A percentile compares a stretch with the other conserved stretches of the same genome.
Evolutionary conservation across 2,797 vertebrate species (phyloP).

Genomic region (Cheirogaleus major): DNA sequence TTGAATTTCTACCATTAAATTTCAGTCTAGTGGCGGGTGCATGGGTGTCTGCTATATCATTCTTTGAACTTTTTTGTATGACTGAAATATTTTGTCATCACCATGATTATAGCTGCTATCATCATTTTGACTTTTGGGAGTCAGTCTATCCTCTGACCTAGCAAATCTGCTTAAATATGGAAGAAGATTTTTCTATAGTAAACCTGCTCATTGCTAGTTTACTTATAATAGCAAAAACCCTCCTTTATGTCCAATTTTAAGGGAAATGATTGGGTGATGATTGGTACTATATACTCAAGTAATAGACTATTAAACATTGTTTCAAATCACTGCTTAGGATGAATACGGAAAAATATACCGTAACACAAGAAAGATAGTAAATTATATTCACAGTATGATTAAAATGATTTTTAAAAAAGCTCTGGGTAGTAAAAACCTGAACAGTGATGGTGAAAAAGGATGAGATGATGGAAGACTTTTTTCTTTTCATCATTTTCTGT

Average conservation of each 20-base stretch:
- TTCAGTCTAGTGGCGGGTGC: background rate
- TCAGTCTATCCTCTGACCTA: background rate
- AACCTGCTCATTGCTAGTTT: background rate
- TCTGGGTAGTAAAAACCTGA: background rate
- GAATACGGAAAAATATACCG: background rate
- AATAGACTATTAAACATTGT: background rate
- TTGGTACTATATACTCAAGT: background rate
- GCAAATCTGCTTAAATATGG: background rate
- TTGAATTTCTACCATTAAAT: background rate
- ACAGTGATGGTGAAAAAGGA: background rate
- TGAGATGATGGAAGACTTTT: background rate
- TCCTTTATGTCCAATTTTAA: background rate
- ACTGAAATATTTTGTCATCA: background rate
- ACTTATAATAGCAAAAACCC: background rate
- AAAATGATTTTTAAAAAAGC: background rate
- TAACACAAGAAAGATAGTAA: background rate
- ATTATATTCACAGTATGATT: background rate
- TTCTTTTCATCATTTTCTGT: background rate
- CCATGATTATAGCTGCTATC: background rate
- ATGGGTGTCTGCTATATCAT: rapidly evolving
- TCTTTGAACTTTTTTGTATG: background rate
- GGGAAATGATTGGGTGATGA: background rate
- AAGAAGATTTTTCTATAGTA: background rate
- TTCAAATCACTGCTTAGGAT: background rate
- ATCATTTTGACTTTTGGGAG: background rate